Evolutionary conservation across 2,888 invertebrate species (phyloP), one percentile per base, ranked within the genome.

Genomic region (Opisthograptis luteolata): DNA sequence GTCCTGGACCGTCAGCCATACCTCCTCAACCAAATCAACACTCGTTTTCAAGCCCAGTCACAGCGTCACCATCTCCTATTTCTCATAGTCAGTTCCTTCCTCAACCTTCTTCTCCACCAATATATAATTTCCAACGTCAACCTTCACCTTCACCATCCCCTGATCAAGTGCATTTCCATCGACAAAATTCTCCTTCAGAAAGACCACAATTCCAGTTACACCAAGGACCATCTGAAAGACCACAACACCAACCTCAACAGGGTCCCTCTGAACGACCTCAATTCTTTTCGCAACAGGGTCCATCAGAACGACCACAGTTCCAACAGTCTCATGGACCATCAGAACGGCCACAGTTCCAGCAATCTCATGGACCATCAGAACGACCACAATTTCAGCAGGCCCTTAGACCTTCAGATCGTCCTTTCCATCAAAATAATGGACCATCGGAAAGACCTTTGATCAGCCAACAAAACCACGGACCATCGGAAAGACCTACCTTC

Each of bases 71-170:
- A 2, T 77, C 84, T 12, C 73, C 87, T 19, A 63, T 76, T 34
- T 67, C 85, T 52, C 82, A 82, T 55, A 78, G 68, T 43, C 86
- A 87, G 52, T 86, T 87, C 55, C 67, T 86, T 10, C 87, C 92
- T 2, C 88, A 89, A 50, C 84, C 87, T 24, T 85, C 88, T 15
- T 74, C 86, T 24, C 81, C 81, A 40, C 72, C 88, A 25, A 58
- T 81, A n/a, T 87, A 79, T 49, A 86, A 81, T 60, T 89, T 84
- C 73, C 86, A 84, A 43, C 71, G 83, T 14, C 85, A 87, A 62
- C 80, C 85, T 13, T 81, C 87, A 13, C 74, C 79, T 10, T 70
- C 74, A 1, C 78, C 84, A 5, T 75, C 48, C 1, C 32, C 44
- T 2, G 48, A 45, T 7, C 52, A 70, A 42, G 64, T 73, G 24